Conservation (phyloP, 2,888 invertebrate species). For the Drosophila kokeensis region DNA sequence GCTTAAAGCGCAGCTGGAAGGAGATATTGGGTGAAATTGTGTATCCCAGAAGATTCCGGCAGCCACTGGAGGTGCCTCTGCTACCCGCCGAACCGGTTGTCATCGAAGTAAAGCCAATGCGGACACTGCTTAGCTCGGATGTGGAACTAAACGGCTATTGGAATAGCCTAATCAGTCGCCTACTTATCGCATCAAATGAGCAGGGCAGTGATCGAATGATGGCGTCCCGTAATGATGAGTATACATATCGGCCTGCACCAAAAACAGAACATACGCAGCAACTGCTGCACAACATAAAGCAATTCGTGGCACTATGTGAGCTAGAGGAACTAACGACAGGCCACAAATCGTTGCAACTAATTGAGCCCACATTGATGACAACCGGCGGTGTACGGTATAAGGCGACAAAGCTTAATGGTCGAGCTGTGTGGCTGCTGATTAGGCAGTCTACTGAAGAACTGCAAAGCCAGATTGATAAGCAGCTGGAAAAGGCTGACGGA, state of each 20-base stretch:
- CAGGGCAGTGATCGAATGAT: slow-evolving; percentile 40
- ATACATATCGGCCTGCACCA: background rate
- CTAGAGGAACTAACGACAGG: slow-evolving; percentile 54
- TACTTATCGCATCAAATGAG: slow-evolving; percentile 37
- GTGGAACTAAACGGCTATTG: slow-evolving; percentile 65
- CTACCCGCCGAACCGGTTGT: slow-evolving; percentile 48
- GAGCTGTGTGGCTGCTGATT: slow-evolving; percentile 34
- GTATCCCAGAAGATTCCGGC: slow-evolving; percentile 1
- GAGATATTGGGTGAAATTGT: slow-evolving; percentile 23
- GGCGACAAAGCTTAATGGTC: slow-evolving; percentile 8
- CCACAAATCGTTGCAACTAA: slow-evolving; percentile 13
- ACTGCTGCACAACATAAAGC: slow-evolving; percentile 50
- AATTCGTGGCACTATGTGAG: slow-evolving; percentile 54
- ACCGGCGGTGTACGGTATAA: slow-evolving; percentile 52
- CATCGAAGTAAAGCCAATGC: slow-evolving; percentile 32
- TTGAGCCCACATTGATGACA: slow-evolving; percentile 48
- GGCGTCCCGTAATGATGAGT: slow-evolving; percentile 42
- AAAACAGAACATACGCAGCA: background rate
- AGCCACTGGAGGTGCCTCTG: background rate
- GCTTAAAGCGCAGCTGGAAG: slow-evolving; percentile 46
- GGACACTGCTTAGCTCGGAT: slow-evolving; percentile 47
- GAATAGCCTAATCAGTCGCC: slow-evolving; percentile 58
- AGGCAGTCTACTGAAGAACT: slow-evolving; percentile 40
- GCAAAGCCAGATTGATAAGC: slow-evolving; percentile 43
- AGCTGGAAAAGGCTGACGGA: slow-evolving; percentile 11